phyloP scores from a whole-genome alignment of 2,888 invertebrate species.

The Melinopterus prodromus region DNA sequence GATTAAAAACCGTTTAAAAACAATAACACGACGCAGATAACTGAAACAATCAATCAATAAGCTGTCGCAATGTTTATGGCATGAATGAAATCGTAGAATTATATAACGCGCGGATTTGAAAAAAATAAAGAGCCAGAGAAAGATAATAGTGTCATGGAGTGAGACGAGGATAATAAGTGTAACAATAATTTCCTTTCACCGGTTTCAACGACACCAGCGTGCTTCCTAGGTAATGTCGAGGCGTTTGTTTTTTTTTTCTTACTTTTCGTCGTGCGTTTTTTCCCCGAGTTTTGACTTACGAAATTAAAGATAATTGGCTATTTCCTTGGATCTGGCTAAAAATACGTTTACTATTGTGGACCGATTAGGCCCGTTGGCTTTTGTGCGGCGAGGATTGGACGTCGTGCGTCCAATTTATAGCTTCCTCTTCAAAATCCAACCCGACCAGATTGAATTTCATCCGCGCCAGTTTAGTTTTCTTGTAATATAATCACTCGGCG shows the following conservation, averaged over 20 bases:
- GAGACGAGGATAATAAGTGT: constrained; percentile 4
- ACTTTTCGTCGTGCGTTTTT: neutral
- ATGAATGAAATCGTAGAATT: constrained; percentile 4
- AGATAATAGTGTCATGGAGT: neutral
- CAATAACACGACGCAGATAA: neutral
- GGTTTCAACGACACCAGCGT: neutral
- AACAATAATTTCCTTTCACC: constrained; percentile 4
- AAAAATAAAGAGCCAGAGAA: neutral
- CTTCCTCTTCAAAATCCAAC: constrained; percentile 4
- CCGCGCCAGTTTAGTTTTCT: neutral
- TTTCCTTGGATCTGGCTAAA: neutral
- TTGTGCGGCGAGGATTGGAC: neutral
- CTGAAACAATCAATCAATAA: neutral
- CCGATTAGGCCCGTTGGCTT: neutral
- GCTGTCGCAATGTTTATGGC: neutral
- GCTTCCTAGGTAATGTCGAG: constrained; percentile 4
- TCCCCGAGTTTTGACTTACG: neutral
- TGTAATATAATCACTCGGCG: constrained; percentile 11
- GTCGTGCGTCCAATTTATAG: neutral
- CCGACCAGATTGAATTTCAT: neutral
- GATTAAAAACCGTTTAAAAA: neutral
- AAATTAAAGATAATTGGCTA: neutral
- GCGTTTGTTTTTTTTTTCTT: neutral
- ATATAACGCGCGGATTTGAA: neutral
- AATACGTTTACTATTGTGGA: neutral